Conservation (phyloP, 2,797 vertebrate genomes). For the Menidia menidia region DNA sequence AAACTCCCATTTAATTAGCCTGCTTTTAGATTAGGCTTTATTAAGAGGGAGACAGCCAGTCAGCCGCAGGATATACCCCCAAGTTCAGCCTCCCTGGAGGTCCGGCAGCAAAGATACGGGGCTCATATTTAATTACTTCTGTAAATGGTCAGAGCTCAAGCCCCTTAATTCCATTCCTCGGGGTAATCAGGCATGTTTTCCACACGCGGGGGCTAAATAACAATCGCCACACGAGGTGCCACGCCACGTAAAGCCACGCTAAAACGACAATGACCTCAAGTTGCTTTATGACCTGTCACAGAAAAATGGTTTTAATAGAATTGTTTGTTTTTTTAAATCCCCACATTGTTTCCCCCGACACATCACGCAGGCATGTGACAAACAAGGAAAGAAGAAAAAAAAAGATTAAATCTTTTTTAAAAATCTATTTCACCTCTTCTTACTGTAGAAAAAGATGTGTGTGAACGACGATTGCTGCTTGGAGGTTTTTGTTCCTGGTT, state of each 20-base stretch:
- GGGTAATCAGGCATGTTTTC: constrained; percentile 84
- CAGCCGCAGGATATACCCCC: constrained; percentile 79
- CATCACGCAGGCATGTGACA: constrained; percentile 67
- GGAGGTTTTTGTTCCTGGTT: not conserved
- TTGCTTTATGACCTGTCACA: constrained; percentile 46
- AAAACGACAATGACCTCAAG: constrained; percentile 46
- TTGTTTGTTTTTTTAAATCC: constrained; percentile 39
- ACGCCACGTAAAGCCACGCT: constrained; percentile 33
- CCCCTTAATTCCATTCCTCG: constrained; percentile 79
- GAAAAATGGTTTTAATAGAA: constrained; percentile 68
- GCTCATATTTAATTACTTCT: constrained; percentile 86
- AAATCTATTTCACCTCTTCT: constrained; percentile 49
- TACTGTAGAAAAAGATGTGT: constrained; percentile 16
- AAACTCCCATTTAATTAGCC: constrained; percentile 84
- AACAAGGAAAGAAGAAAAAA: constrained; percentile 51
- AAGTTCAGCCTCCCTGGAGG: constrained; percentile 81
- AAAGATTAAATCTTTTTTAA: constrained; percentile 47
- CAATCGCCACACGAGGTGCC: constrained; percentile 47
- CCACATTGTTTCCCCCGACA: constrained; percentile 13
- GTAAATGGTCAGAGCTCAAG: constrained; percentile 85
- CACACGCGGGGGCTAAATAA: constrained; percentile 69
- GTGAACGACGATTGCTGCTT: constrained; percentile 13
- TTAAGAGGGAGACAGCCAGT: constrained; percentile 71
- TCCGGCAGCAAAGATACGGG: constrained; percentile 75
- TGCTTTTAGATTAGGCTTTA: constrained; percentile 81